Evolutionary conservation across 2,113 vertebrate genomes (phyloP), one percentile per base, ranked within the genome.

Genomic region (Scomber japonicus): DNA sequence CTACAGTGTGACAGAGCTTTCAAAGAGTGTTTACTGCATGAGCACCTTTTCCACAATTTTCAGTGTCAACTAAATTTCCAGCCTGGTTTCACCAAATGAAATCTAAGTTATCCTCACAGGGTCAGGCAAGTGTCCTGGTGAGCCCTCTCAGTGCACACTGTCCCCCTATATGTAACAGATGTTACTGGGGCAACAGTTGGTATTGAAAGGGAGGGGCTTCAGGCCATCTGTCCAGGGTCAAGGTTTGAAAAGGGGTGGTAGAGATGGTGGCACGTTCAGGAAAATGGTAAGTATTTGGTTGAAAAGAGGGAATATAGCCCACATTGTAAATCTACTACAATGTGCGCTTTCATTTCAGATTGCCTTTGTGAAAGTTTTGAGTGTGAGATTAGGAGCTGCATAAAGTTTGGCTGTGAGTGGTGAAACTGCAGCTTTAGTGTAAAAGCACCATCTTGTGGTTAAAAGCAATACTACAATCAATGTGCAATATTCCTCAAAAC

Each of bases 171-270:
- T 87, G 93, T 91, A 92, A 95, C 95, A 96, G 95, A 96, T 96
- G 95, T 94, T 94, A 92, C 83, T 91, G 88, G 86, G 94, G 94
- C 95, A 96, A 96, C 95, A 96, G 95, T 96, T 96, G 94, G 94
- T 93, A 94, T 86, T 90, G 87, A 87, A 90, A 73, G 90, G 94
- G 95, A 92, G 92, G 93, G 90, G 92, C 92, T 95, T 90, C 77
- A 86, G 88, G 88, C 95, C 95, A 96, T 96, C 95, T 96, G 95
- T 94, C 94, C 90, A 93, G 94, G 94, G 95, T 95, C 94, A 96
- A 94, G 91, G 84, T 93, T 94, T 94, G 89, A 94, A 93, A 89
- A 88, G 89, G 83, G 84, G 77, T 89, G 89, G 91, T 71, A 62
- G 86, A 79, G 85, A 89, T 82, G 88, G 90, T 93, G 88, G 89